Conservation (phyloP, 35 echinoderm and acorn worm genomes). For the Hemicentrotus pulcherrimus region DNA sequence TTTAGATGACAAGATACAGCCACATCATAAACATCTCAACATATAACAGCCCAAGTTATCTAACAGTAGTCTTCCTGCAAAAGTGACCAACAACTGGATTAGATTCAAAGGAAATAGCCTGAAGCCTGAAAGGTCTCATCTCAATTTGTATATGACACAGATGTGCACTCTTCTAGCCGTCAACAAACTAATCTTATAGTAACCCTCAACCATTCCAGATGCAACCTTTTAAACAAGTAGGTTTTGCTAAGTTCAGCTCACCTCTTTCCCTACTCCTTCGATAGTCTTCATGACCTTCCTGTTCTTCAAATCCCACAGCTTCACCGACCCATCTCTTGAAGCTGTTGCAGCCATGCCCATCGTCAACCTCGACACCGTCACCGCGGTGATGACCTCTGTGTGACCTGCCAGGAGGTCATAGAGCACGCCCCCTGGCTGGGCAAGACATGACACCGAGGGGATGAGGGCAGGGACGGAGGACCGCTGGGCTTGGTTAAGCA, state of each 20-base stretch:
- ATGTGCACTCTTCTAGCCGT: no score
- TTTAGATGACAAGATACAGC: no score
- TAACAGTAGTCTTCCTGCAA: no score
- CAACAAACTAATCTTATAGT: no score
- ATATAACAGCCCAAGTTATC: no score
- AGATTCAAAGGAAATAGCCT: no score
- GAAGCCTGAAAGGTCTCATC: no score
- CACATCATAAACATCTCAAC: no score
- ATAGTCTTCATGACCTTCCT: slow-evolving; percentile 91
- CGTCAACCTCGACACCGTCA: slow-evolving; percentile 57
- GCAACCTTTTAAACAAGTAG: no score
- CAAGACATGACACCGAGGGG: slow-evolving; percentile 80
- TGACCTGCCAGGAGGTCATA: slow-evolving; percentile 95
- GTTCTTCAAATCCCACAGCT: slow-evolving; percentile 89
- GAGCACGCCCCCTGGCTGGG: slow-evolving; percentile 87
- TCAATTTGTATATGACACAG: no score
- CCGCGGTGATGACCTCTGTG: slow-evolving; percentile 81
- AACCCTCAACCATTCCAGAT: no score
- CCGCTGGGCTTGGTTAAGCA: slow-evolving; percentile 65
- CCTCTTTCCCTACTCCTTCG: slow-evolving; percentile 62
- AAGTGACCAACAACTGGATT: no score
- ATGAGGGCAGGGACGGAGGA: slow-evolving; percentile 72
- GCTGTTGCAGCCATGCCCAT: slow-evolving; percentile 79
- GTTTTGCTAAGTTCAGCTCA: slow-evolving; percentile 23
- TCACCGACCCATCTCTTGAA: slow-evolving; percentile 77